Conservation (phyloP, 2,113 vertebrate genomes). For the Phainopepla nitens region DNA sequence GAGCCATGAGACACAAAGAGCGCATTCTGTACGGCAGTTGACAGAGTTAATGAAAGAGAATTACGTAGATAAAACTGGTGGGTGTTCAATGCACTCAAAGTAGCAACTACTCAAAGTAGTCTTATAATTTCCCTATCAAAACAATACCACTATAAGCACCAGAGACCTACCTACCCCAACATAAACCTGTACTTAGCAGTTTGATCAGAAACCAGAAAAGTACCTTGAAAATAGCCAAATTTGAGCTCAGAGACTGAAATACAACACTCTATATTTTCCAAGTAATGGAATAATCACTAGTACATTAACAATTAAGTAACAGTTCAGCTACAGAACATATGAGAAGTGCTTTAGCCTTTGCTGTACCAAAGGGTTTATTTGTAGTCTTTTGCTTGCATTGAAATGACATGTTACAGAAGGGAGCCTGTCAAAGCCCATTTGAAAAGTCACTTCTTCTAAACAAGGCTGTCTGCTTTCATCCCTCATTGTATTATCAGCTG, state of each 20-base stretch:
- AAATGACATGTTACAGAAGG: constrained; percentile 17
- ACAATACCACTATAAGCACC: neutral
- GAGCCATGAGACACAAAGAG: constrained; percentile 28
- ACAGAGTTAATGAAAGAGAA: constrained; percentile 40
- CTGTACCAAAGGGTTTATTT: neutral
- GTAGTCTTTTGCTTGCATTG: neutral
- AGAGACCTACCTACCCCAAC: neutral
- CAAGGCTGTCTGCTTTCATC: constrained; percentile 21
- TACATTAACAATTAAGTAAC: neutral
- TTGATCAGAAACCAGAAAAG: neutral
- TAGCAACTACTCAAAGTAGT: neutral
- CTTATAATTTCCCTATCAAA: neutral
- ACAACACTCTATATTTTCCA: neutral
- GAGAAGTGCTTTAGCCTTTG: neutral
- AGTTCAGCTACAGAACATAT: neutral
- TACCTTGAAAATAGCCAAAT: neutral
- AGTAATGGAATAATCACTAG: neutral
- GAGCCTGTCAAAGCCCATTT: constrained; percentile 37
- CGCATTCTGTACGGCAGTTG: neutral
- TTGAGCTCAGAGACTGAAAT: neutral
- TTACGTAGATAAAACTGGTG: neutral
- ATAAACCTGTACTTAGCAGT: neutral
- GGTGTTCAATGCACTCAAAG: neutral
- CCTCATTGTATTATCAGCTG: constrained; percentile 13
- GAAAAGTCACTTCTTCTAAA: constrained; percentile 46